Base-by-base conservation (phyloP, 2,113 vertebrate genomes). In the Neomonachus schauinslandi region DNA sequence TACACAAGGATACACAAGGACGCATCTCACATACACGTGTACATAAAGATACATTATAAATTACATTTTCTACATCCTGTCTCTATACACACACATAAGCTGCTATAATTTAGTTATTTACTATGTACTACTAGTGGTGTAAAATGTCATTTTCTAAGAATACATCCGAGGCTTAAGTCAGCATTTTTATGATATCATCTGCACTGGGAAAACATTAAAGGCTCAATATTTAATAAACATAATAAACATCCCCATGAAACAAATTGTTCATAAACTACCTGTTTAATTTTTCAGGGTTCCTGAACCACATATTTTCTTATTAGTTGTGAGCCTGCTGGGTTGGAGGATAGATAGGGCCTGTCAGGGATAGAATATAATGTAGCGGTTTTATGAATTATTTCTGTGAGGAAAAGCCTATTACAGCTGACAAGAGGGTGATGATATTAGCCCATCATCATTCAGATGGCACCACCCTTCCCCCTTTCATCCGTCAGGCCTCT, bases 381-480 rank as follows among this genome's bases (percentile, higher is more conserved):
- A 99, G 99, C 99, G 82, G 99, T 99, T 99, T 99, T 99, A 99
- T 99, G 99, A 99, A 99, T 99, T 99, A 99, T 99, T 99, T 99
- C 99, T 99, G 99, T 99, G 99, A 99, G 99, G 99, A 99, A 99
- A 99, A 99, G 99, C 99, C 99, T 99, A 99, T 99, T 99, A 99
- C 99, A 99, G 99, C 99, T 99, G 99, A 99, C 99, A 99, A 99
- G 99, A 99, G 99, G 99, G 99, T 99, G 99, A 99, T 99, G 99
- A 99, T 99, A 99, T 99, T 99, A 99, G 99, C 99, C 99, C 99
- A 99, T 99, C 99, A 99, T 99, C 99, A 99, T 99, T 99, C 99
- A 99, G 99, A 99, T 99, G 99, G 99, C 99, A 99, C 99, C 99
- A 98, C 99, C 99, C 99, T 99, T 98, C 99, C 99, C 99, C 99